These are phyloP conservation scores for Spilogale gracilis DNA, from an alignment of 2,113 vertebrate species.

Conservation along the genomic window DNA sequence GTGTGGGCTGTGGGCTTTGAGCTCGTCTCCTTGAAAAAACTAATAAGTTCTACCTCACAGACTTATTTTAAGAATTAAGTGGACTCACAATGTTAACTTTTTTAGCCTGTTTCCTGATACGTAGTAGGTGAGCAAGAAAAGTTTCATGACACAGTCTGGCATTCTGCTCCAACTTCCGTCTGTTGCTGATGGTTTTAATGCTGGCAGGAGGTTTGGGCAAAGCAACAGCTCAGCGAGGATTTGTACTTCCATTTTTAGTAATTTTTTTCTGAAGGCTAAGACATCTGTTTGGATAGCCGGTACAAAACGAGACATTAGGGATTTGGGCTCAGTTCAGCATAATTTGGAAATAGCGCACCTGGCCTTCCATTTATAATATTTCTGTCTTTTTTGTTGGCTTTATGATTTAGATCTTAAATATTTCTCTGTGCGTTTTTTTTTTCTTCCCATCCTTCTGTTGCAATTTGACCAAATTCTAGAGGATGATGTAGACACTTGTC, in stretches of 20 bases:
- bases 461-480: background rate
- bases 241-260: background rate
- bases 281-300: background rate
- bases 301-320: background rate
- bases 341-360: background rate
- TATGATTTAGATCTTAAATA: constrained; percentile 27
- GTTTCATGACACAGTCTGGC: accelerated
- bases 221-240: background rate
- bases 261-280: constrained; percentile 45
- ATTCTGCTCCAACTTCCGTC: background rate
- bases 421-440: background rate
- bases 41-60: background rate
- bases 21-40: no score
- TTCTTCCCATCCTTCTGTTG: background rate
- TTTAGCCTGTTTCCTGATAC: background rate
- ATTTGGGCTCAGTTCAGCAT: constrained; percentile 32
- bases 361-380: constrained; percentile 2
- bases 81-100: background rate
- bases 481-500: background rate
- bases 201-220: background rate
- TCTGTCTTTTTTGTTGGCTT: background rate
- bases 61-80: background rate
- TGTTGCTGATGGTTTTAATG: background rate
- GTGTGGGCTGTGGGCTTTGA: accelerated
- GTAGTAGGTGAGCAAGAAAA: background rate